Percentiles rank a stretch among this genome's conserved stretches.
phyloP scores from a whole-genome alignment of 2,113 vertebrate genomes.

The Chascanopsetta lugubris region DNA sequence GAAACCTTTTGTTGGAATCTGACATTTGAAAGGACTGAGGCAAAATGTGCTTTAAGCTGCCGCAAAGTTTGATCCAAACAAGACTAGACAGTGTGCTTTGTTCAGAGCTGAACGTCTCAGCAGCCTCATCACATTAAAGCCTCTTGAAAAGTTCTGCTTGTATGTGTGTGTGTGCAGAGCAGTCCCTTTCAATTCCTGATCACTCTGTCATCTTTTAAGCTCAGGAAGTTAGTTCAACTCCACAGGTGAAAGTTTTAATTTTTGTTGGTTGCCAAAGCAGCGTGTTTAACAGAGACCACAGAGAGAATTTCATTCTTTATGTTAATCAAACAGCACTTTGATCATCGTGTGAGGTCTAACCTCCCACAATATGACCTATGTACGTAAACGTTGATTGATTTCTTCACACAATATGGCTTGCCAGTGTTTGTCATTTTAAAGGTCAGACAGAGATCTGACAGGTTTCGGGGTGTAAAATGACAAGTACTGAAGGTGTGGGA shows the following conservation, averaged over 20 bases:
- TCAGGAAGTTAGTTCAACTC: slow-evolving; percentile 67
- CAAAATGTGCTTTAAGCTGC: slow-evolving; percentile 59
- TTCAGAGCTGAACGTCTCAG: slow-evolving; percentile 54
- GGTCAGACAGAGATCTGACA: slow-evolving; percentile 25
- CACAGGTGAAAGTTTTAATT: slow-evolving; percentile 26
- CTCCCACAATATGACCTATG: slow-evolving; percentile 17
- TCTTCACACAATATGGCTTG: slow-evolving; percentile 38
- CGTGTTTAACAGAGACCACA: slow-evolving; percentile 10
- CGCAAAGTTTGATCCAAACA: slow-evolving; percentile 63
- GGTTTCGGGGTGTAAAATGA: slow-evolving; percentile 17
- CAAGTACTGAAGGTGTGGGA: slow-evolving; percentile 2
- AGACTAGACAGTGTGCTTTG: slow-evolving; percentile 66
- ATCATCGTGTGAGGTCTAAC: slow-evolving; percentile 61
- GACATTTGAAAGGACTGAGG: slow-evolving; percentile 51
- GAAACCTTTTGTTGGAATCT: slow-evolving; percentile 44
- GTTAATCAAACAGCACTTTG: slow-evolving; percentile 42
- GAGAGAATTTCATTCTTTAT: slow-evolving; percentile 30
- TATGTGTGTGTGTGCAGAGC: slow-evolving; percentile 26
- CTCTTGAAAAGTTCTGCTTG: slow-evolving; percentile 36
- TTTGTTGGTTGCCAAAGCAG: slow-evolving; percentile 21
- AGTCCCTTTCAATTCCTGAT: slow-evolving; percentile 52
- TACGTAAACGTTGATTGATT: slow-evolving; percentile 43
- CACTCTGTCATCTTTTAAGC: slow-evolving; percentile 59
- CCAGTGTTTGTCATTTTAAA: slow-evolving; percentile 44
- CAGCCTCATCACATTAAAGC: slow-evolving; percentile 63